phyloP scores from a whole-genome alignment of 2,888 invertebrate species.

The Darwinula stevensoni region DNA sequence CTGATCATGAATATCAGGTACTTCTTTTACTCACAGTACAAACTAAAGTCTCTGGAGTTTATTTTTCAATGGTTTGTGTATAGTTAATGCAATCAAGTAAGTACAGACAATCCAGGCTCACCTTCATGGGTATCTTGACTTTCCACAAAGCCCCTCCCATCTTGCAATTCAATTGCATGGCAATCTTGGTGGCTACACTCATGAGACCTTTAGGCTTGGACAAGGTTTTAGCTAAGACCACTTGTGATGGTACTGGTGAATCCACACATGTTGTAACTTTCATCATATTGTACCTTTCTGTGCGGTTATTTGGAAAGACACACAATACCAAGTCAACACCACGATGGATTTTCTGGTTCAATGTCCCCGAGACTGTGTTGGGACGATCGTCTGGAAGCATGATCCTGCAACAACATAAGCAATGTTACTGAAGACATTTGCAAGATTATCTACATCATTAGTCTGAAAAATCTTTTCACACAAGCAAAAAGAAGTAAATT shows the following conservation, averaged over 20 bases:
- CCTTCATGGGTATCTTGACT: conserved; percentile 31
- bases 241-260: not conserved
- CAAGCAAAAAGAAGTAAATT: too few relatives aligned
- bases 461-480: too few relatives aligned
- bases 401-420: too few relatives aligned
- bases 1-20: too few relatives aligned
- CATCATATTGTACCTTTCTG: conserved; percentile 52
- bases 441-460: too few relatives aligned
- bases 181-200: conserved; percentile 69
- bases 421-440: too few relatives aligned
- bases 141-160: conserved; percentile 71
- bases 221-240: not conserved
- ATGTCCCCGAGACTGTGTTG: conserved; percentile 11
- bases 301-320: conserved; percentile 31
- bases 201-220: conserved; percentile 17
- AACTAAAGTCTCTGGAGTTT: too few relatives aligned
- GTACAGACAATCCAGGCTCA: too few relatives aligned
- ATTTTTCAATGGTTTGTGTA: too few relatives aligned
- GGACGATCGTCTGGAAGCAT: conserved; percentile 9
- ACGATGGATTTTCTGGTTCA: conserved; percentile 10
- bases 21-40: too few relatives aligned
- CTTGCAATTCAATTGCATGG: conserved; percentile 70
- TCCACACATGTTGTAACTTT: conserved; percentile 30
- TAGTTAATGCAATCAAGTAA: too few relatives aligned
- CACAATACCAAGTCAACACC: conserved; percentile 16